Conservation (phyloP, 1,140 invertebrate species). For the Pogonognathellus flavescens region DNA sequence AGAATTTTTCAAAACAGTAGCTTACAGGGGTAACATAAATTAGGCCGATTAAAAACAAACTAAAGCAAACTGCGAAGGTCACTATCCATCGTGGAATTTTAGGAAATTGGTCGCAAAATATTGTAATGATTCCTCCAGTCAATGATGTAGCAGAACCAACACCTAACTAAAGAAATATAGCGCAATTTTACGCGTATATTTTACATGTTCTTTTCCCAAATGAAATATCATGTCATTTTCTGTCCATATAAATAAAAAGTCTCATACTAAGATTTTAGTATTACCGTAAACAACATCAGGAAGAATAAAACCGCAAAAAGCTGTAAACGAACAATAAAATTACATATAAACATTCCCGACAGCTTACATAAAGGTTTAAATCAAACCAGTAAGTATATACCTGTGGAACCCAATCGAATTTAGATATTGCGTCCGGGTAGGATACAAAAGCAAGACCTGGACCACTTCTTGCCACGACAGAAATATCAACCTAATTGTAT, state of each 20-base stretch:
- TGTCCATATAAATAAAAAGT: no score
- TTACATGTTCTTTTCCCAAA: no score
- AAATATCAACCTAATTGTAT: conserved; percentile 22
- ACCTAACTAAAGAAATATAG: conserved; percentile 22
- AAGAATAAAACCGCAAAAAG: conserved; percentile 76
- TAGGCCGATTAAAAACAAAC: conserved; percentile 79
- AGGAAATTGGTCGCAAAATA: conserved; percentile 81
- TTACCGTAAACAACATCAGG: conserved; percentile 70
- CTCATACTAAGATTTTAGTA: not conserved
- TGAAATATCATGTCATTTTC: no score
- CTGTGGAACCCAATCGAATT: conserved; percentile 83
- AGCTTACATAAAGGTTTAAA: no score
- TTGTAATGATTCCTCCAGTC: conserved; percentile 77
- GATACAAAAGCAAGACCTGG: conserved; percentile 71
- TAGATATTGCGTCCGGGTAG: conserved; percentile 81
- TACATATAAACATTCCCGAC: no score
- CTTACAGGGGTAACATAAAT: conserved; percentile 85
- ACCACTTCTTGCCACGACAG: conserved; percentile 72
- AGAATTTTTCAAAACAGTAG: no score
- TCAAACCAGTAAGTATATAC: no score
- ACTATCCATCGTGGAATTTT: conserved; percentile 76
- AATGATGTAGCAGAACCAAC: conserved; percentile 71
- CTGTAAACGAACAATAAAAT: conserved; percentile 70
- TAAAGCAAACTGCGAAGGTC: conserved; percentile 73
- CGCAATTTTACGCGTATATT: no score